Conservation (phyloP, 2,888 invertebrate genomes). For the Agrotis ipsilon region DNA sequence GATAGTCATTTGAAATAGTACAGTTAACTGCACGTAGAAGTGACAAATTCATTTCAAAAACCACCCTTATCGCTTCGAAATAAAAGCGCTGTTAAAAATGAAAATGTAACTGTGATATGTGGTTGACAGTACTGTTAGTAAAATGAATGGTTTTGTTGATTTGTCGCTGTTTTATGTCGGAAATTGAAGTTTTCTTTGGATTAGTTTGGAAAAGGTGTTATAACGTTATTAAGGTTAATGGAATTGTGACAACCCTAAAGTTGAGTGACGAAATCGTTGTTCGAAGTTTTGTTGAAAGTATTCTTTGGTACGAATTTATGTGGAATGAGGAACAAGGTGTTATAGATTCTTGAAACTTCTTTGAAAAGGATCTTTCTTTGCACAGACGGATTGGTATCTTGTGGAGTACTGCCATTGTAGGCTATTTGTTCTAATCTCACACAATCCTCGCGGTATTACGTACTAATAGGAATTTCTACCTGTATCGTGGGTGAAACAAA, state of each 20-base stretch:
- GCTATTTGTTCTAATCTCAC: no score
- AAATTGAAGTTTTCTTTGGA: slow-evolving; percentile 31
- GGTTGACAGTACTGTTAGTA: neutral
- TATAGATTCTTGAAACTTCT: no score
- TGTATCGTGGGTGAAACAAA: no score
- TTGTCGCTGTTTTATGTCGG: slow-evolving; percentile 15
- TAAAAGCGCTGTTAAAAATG: neutral
- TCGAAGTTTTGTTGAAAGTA: neutral
- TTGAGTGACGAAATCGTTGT: neutral
- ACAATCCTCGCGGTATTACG: no score
- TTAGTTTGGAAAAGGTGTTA: slow-evolving; percentile 7
- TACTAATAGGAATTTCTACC: no score
- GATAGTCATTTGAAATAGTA: slow-evolving; percentile 30
- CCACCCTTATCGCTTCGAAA: neutral
- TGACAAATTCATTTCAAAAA: neutral
- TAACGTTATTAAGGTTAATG: slow-evolving; percentile 6
- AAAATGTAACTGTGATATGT: neutral
- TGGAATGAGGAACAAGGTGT: no score
- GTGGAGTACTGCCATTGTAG: no score
- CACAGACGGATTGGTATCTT: no score
- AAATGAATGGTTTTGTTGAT: slow-evolving; percentile 12
- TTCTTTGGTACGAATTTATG: no score
- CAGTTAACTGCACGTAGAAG: neutral
- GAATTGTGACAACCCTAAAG: neutral
- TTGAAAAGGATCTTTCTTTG: no score